A percentile compares a stretch with the other conserved stretches of the same genome.
These are phyloP conservation scores for Procambarus virginalis DNA, from an alignment of 1,140 invertebrate species.

Conservation along the genomic window DNA sequence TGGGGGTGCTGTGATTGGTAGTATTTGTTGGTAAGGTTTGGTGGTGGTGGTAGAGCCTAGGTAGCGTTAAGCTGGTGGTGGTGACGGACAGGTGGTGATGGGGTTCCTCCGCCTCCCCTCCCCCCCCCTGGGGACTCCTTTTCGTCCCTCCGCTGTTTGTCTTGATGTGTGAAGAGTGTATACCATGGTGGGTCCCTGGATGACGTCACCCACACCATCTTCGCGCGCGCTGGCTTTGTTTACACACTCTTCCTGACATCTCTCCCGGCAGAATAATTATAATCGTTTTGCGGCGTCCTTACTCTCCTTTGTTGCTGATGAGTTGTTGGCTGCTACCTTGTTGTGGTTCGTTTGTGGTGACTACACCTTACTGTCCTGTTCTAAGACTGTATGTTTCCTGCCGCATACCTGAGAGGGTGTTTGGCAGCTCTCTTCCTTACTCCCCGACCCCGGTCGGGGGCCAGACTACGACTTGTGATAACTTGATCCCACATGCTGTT, in stretches of 20 bases:
- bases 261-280: background rate
- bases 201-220: conserved; percentile 32
- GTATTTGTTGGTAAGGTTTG: background rate
- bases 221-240: background rate
- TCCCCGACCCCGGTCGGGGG: too few relatives aligned
- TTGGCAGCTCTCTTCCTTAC: background rate
- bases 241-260: background rate
- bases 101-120: background rate
- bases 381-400: background rate
- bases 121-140: background rate
- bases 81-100: background rate
- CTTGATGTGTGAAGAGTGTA: conserved; percentile 45
- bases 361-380: background rate
- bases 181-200: conserved; percentile 27
- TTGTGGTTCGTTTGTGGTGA: too few relatives aligned
- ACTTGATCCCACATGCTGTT: too few relatives aligned
- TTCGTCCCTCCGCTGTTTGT: conserved; percentile 38
- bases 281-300: background rate
- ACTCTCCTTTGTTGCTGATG: too few relatives aligned
- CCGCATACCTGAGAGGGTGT: background rate
- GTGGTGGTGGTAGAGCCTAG: background rate
- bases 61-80: too few relatives aligned
- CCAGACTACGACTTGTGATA: too few relatives aligned
- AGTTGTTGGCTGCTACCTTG: too few relatives aligned
- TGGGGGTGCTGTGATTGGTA: background rate